phyloP scores from a whole-genome alignment of 2,888 invertebrate genomes.

The Mimumesa dahlbomi region DNA sequence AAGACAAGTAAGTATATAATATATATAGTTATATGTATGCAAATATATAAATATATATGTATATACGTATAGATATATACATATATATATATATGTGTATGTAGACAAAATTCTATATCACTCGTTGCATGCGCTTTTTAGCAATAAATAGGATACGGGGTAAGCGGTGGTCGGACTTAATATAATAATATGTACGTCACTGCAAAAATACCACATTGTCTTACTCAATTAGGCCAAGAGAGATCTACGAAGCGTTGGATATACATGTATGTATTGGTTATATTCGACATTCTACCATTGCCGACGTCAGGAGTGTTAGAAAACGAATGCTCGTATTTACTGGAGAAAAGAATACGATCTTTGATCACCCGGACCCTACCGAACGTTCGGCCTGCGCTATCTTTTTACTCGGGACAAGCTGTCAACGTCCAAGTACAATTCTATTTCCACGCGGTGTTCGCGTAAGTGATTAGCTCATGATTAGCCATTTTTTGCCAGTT shows the following conservation, averaged over 20 bases:
- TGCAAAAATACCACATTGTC: constrained; percentile 54
- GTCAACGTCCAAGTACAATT: too few species aligned
- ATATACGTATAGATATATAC: constrained; percentile 38
- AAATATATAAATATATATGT: constrained; percentile 28
- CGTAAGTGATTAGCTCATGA: too few species aligned
- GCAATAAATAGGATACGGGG: constrained; percentile 59
- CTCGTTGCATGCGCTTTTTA: constrained; percentile 72
- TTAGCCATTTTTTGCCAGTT: too few species aligned
- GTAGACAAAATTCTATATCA: constrained; percentile 65
- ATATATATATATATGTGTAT: constrained; percentile 43
- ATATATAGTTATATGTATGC: constrained; percentile 38
- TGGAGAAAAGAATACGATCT: too few species aligned
- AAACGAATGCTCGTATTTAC: too few species aligned
- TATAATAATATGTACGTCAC: constrained; percentile 46
- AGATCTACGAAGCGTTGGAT: constrained; percentile 60
- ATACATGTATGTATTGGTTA: too few species aligned
- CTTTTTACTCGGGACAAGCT: too few species aligned
- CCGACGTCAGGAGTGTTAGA: too few species aligned
- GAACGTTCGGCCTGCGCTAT: too few species aligned
- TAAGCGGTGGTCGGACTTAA: constrained; percentile 57
- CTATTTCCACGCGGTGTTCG: too few species aligned
- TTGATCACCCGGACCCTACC: too few species aligned
- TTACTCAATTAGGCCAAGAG: constrained; percentile 53
- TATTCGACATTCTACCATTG: constrained; percentile 39
- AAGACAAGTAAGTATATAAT: constrained; percentile 20